Evolutionary conservation across 2,797 vertebrate genomes (phyloP).

Genomic region (Rhinella marina): DNA sequence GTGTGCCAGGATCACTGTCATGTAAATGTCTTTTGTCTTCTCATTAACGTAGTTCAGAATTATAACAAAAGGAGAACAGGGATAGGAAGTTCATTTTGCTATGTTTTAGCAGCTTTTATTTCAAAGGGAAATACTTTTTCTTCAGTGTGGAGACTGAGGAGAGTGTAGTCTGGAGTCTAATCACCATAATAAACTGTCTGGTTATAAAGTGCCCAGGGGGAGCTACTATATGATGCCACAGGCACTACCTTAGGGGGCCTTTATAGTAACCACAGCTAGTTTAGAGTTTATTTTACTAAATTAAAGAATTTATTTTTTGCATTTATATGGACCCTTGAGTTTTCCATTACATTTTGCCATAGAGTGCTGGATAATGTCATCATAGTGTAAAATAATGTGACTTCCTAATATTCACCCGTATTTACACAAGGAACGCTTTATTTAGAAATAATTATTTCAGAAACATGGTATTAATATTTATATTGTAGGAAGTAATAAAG

Average conservation of each 20-base stretch:
- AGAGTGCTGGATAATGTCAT: no score
- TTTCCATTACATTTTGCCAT: background rate
- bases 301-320: background rate
- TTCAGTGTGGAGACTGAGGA: slow-evolving; percentile 31
- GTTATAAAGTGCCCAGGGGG: slow-evolving; percentile 7
- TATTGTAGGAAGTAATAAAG: no score
- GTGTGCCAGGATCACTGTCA: slow-evolving; percentile 60
- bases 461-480: no score
- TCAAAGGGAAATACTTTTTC: slow-evolving; percentile 33
- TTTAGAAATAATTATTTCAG: no score
- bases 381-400: no score
- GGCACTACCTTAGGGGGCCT: slow-evolving; percentile 8
- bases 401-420: no score
- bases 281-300: background rate
- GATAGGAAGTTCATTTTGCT: slow-evolving; percentile 52
- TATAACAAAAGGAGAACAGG: slow-evolving; percentile 37
- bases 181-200: slow-evolving; percentile 32
- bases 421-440: no score
- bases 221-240: background rate
- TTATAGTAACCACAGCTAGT: background rate
- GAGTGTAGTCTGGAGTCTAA: slow-evolving; percentile 16
- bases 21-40: slow-evolving; percentile 57
- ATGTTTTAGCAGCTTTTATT: slow-evolving; percentile 40
- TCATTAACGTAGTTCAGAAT: slow-evolving; percentile 44
- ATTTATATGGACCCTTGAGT: background rate